Evolutionary conservation across 2,113 vertebrate species (phyloP), one percentile per base, ranked within the genome.

Genomic region (Oreochromis tanganicae): DNA sequence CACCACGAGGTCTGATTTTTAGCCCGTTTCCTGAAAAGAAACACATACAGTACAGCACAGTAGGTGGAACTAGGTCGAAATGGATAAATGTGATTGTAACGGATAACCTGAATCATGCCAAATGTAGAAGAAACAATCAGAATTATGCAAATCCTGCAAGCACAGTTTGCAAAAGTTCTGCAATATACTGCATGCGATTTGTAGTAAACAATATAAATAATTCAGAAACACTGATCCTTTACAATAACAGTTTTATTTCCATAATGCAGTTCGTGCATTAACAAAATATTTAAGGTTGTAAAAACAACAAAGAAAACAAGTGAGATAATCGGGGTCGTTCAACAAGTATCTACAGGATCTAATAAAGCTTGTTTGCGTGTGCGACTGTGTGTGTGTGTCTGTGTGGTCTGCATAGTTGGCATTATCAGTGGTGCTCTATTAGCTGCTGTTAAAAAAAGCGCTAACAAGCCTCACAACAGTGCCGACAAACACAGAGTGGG

Each of bases 21-120:
- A 0, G 0, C 38, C n/a, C 3, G 12, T 6, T 73, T 46, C 21
- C 21, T 46, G 21, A 46, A 43, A 1, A 46, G 2, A 73, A 46
- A 43, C 5, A 27, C 21, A 73, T 0, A 73, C 8, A 73, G 68
- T 43, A 32, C 7, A 48, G 32, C 19, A 79, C 46, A 4, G 14
- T 19, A 10, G n/a, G 66, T 71, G 66, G n/a, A 1, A 43, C 7
- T 43, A 43, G n/a, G 66, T 24, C 12, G 4, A 38, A 38, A 66
- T 38, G 3, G 61, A 38, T 43, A 24, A 6, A 71, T 16, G 9
- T 29, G 41, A 7, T 0, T 29, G 21, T 11, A 17, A 0, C 2
- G 1, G 3, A 29, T 1, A 48, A 48, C 43, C 41, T 48, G 41
- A 75, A 29, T 75, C 14, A 2, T 11, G 43, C 41, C 71, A 48